Base-by-base conservation (phyloP, 1,140 invertebrate species). In the Drosophila triauraria region DNA sequence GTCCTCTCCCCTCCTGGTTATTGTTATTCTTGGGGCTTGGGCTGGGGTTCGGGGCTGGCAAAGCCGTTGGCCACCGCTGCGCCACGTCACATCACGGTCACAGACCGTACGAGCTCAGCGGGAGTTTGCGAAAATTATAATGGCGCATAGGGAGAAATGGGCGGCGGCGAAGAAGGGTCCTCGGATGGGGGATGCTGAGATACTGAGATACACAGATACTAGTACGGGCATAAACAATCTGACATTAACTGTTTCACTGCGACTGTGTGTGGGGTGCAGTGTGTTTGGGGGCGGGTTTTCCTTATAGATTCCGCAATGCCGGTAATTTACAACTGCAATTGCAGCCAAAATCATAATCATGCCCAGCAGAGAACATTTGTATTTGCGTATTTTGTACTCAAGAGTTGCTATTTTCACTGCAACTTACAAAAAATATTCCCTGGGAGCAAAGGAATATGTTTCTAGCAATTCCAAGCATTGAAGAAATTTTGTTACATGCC, bases 61-160 rank as follows among this genome's bases (percentile, higher is more conserved):
- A 32, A 61, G 60, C 47, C 69, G 56, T 56, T 65, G 48, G 43
- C 59, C 56, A 74, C 77, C 67, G 70, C 70, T 72, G 70, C 6
- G 70, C 68, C 38, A 60, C 46, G 68, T 72, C 70, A 72, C 70
- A 59, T 71, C 53, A 71, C 46, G 64, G 59, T 42, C 54, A 75
- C 53, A 56, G 57, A 62, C 27, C 25, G 59, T 64, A 43, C 27
- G 44, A 51, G 51, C 80, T 50, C 74, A 80, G 79, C 79, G 72
- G 79, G 83, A 70, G 79, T 59, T 76, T 82, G 79, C 65, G 68
- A 77, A 77, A 75, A 87, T 84, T 84, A 80, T 84, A 76, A 71
- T 84, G 71, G 58, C 35, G 57, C 40, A 78, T 65, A 38, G 57
- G 38, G 46, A 43, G 60, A 17, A 38, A 68, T 23, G 25, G 32